A percentile compares a stretch with the other conserved stretches of the same genome.
Conservation (phyloP, 2,888 invertebrate genomes). For the Noctua fimbriata region DNA sequence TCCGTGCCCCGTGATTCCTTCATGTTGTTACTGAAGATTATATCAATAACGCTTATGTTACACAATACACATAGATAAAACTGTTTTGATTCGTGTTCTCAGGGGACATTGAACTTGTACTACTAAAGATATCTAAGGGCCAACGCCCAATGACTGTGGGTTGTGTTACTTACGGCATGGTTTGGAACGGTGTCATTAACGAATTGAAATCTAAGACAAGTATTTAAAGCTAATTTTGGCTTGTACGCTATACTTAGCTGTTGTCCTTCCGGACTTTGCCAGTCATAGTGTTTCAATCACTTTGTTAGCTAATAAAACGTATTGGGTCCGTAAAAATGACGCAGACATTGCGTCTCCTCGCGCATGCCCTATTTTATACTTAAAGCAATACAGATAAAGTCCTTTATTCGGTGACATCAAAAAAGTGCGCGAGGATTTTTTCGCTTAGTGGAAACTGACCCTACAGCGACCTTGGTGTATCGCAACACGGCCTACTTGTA, state of each 20-base stretch:
- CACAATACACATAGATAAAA: constrained; percentile 6
- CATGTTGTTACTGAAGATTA: not conserved
- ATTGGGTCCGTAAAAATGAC: not conserved
- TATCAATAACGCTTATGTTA: not conserved
- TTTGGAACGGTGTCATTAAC: not conserved
- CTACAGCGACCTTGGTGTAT: not conserved
- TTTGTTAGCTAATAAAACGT: not conserved
- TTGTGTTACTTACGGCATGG: not conserved
- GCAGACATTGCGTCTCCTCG: not conserved
- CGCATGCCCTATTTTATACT: not conserved
- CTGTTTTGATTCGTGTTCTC: constrained; percentile 27
- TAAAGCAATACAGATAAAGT: not conserved
- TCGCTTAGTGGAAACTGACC: not conserved
- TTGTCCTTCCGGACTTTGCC: not conserved
- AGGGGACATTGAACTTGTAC: constrained; percentile 48
- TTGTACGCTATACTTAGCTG: not conserved
- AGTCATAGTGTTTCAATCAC: not conserved
- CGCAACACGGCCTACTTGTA: not conserved
- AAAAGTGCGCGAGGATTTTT: not conserved
- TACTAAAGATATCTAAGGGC: constrained; percentile 25
- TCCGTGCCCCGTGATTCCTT: not conserved
- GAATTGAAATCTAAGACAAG: not conserved
- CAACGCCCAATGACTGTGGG: constrained; percentile 4
- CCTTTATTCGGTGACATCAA: too few relatives aligned
- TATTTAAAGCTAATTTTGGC: not conserved